Evolutionary conservation across 2,113 vertebrate genomes (phyloP).

Genomic region (Nyctereutes procyonoides): DNA sequence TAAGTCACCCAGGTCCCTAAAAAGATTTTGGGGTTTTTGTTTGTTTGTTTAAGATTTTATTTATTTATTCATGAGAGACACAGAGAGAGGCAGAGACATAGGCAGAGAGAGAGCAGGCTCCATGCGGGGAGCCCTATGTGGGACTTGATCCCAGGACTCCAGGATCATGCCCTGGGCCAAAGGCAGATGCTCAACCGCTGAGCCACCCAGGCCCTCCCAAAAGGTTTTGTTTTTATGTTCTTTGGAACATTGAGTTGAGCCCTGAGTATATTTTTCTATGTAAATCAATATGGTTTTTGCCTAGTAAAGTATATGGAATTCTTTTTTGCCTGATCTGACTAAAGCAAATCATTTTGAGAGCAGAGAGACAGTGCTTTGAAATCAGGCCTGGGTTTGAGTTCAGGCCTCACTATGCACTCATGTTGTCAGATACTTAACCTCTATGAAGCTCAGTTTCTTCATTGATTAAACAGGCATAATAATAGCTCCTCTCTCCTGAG

Average conservation of each 20-base stretch:
- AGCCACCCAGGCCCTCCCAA: background rate
- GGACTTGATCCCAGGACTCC: too few relatives aligned
- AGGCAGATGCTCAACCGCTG: background rate
- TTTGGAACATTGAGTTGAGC: conserved; percentile 25
- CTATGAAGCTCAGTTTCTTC: conserved; percentile 38
- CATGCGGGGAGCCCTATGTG: too few relatives aligned
- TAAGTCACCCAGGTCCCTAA: background rate
- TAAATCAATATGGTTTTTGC: background rate
- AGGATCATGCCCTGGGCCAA: too few relatives aligned
- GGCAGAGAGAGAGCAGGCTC: too few relatives aligned
- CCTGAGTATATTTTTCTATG: conserved; percentile 27
- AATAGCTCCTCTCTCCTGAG: background rate
- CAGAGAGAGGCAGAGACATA: too few relatives aligned
- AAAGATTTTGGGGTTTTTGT: background rate
- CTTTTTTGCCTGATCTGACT: background rate
- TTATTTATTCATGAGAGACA: too few relatives aligned
- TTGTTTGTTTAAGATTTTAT: too few relatives aligned
- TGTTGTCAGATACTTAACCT: conserved; percentile 5
- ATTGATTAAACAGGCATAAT: background rate
- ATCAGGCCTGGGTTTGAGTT: background rate
- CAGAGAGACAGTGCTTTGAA: background rate
- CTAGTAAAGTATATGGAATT: conserved; percentile 5
- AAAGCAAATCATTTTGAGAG: background rate
- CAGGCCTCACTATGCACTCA: background rate
- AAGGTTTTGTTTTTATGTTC: background rate